Evolutionary conservation across 2,113 vertebrate genomes (phyloP).

Genomic region (Neodon shergylaensis): DNA sequence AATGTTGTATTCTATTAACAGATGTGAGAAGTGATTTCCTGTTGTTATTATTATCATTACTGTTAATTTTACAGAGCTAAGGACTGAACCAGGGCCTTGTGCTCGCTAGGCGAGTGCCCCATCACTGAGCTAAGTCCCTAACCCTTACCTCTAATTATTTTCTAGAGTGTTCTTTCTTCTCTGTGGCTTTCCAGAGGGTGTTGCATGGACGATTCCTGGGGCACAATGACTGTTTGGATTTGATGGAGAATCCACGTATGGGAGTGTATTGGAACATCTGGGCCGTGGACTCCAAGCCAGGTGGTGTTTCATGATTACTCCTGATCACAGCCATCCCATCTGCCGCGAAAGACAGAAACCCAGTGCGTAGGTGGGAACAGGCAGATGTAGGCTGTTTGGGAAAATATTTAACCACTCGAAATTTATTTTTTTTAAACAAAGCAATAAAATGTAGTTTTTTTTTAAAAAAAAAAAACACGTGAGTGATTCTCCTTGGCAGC

Average conservation of each 20-base stretch:
- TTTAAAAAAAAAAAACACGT: conserved; percentile 62
- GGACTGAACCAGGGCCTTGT: background rate
- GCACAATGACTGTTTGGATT: background rate
- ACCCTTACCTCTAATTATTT: background rate
- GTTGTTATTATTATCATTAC: background rate
- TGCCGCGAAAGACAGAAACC: background rate
- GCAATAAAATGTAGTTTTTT: conserved; percentile 23
- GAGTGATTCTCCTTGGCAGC: background rate
- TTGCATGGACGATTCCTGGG: background rate
- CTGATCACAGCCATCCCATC: background rate
- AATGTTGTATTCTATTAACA: background rate
- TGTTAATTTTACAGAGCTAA: background rate
- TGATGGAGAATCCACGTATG: background rate
- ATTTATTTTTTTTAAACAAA: conserved; percentile 38
- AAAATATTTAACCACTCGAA: conserved; percentile 43
- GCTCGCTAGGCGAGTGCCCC: background rate
- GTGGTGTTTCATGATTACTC: background rate
- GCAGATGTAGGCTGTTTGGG: background rate
- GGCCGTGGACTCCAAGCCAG: background rate
- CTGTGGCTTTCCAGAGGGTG: background rate
- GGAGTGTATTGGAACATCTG: background rate
- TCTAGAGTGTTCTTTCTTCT: background rate
- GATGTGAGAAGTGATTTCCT: background rate
- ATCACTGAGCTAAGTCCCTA: background rate
- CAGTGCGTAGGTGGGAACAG: background rate